phyloP scores from a whole-genome alignment of 2,113 vertebrate species.

The Ifrita kowaldi region DNA sequence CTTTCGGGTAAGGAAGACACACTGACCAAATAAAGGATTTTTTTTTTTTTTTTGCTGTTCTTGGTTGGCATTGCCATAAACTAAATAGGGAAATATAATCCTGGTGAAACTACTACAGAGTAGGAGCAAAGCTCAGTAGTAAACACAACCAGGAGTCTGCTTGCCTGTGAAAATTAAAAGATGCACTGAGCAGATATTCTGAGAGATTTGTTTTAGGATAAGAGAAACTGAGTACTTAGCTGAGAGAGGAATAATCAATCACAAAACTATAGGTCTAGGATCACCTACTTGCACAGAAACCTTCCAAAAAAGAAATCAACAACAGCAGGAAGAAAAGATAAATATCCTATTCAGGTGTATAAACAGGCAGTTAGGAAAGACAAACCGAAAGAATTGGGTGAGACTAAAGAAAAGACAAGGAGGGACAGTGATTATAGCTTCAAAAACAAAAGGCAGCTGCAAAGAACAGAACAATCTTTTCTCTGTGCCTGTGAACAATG shows the following conservation, averaged over 20 bases:
- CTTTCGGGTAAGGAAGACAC: rapidly evolving
- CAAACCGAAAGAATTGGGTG: not conserved
- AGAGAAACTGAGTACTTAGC: not conserved
- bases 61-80: not conserved
- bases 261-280: not conserved
- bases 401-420: not conserved
- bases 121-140: not conserved
- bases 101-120: not conserved
- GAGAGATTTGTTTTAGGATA: not conserved
- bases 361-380: not conserved
- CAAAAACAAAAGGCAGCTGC: not conserved
- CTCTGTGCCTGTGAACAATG: not conserved
- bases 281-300: not conserved
- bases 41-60: not conserved
- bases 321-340: not conserved
- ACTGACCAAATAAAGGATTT: not conserved
- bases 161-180: not conserved
- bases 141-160: not conserved
- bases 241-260: not conserved
- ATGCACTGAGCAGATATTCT: not conserved
- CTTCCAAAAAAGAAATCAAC: not conserved
- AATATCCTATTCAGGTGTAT: not conserved
- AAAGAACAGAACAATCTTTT: not conserved
- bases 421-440: not conserved
- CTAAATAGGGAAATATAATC: not conserved